Conservation (phyloP, 2,888 invertebrate species). For the Teleogryllus oceanicus region DNA sequence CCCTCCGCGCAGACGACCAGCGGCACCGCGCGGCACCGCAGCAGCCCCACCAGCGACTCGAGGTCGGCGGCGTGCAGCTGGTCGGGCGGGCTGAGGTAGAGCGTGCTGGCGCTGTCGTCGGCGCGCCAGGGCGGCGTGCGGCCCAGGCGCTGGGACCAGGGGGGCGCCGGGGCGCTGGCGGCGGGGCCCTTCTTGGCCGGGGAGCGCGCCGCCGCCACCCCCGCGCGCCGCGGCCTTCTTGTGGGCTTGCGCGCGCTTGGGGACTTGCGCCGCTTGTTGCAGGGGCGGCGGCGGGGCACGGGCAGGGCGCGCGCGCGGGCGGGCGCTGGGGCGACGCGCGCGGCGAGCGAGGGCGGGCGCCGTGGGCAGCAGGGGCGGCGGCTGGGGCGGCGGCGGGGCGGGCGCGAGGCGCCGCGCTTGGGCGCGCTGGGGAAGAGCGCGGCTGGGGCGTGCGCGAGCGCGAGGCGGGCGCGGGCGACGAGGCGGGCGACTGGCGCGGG, state of each 20-base stretch:
- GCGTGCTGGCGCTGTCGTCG: constrained; percentile 42
- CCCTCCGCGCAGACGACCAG: background rate
- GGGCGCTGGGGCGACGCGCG: background rate
- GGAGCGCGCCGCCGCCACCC: too few relatives aligned
- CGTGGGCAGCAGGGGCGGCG: background rate
- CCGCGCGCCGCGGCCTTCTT: too few relatives aligned
- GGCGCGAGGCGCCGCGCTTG: background rate
- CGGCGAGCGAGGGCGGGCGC: background rate
- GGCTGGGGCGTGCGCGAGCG: background rate
- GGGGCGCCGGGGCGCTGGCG: too few relatives aligned
- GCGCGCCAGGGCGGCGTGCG: background rate
- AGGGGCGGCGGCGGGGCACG: background rate
- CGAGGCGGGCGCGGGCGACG: background rate
- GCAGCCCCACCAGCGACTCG: background rate
- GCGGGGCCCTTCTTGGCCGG: too few relatives aligned
- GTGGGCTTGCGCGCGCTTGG: background rate
- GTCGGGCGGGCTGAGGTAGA: constrained; percentile 47
- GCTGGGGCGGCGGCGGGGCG: background rate
- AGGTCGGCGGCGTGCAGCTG: constrained; percentile 33
- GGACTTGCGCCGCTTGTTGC: background rate
- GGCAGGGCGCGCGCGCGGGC: too few relatives aligned
- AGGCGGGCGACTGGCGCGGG: background rate
- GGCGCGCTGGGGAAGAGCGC: background rate
- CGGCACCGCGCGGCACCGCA: constrained; percentile 23
- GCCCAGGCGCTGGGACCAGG: background rate